Evolutionary conservation across 2,113 vertebrate species (phyloP), one percentile per base, ranked within the genome.

Genomic region (Chelonoidis abingdonii): DNA sequence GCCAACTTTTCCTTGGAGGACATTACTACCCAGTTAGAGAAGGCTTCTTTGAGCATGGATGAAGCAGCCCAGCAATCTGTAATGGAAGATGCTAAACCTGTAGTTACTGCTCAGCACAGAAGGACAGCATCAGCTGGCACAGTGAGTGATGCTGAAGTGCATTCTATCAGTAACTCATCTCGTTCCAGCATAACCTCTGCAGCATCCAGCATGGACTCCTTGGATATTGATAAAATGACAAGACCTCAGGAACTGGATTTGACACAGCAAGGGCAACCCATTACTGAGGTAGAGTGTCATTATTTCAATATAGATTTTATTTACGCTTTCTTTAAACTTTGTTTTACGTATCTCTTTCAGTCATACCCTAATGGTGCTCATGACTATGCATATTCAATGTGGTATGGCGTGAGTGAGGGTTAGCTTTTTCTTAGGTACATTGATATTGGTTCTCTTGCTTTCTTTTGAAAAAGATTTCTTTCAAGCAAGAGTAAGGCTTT

Each of bases 21-120:
- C 96, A 99, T 99, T 98, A 99, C 99, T 54, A 99, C 99, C 9
- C 99, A 99, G 95, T 97, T 99, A 96, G 99, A 99, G 96, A 99
- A 99, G 97, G 99, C 99, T 21, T 99, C 99, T 5, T 96, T 99
- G 96, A 99, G 99, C 97, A 99, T 99, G 99, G 99, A 99, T n/a
- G 99, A 99, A 94, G 99, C 99, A 5, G 99, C 99, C 3, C 99
- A 99, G 29, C 99, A 99, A 86, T 99, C 98, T 83, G n/a, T 92
- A 93, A 98, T 87, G 96, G 98, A 98, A 91, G 98, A 98, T 22
- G 10, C 79, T 2, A 99, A 98, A 38, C 97, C 99, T 76, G 95
- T 97, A 35, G 97, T 98, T 27, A 89, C 97, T 35, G 98, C 95
- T 69, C 99, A 99, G 97, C 99, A 99, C 97, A 98, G 99, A 81